Conservation (phyloP, 64 coral and sea anemone genomes). For the Anthopleura sola region DNA sequence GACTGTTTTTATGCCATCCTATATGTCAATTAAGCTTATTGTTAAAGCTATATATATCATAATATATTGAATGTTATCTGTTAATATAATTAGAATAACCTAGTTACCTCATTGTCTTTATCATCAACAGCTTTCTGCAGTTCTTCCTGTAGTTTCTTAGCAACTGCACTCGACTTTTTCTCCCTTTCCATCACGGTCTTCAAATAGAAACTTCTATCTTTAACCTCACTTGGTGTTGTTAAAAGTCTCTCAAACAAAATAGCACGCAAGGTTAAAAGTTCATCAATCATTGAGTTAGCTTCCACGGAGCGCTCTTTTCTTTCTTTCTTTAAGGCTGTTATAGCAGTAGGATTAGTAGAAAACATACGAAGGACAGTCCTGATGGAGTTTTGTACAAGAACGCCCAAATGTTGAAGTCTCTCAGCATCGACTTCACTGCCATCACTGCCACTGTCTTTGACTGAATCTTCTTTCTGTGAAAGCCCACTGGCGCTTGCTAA, state of each 20-base stretch:
- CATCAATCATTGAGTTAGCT: constrained; percentile 69
- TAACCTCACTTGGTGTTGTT: constrained; percentile 81
- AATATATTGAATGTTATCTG: no score
- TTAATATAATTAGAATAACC: background rate
- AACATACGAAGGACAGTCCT: constrained; percentile 80
- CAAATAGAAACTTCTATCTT: constrained; percentile 83
- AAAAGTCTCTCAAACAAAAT: constrained; percentile 84
- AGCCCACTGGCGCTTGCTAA: background rate
- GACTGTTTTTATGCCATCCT: no score
- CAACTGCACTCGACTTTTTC: constrained; percentile 77
- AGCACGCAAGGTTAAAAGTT: constrained; percentile 66
- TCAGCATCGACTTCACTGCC: constrained; percentile 6
- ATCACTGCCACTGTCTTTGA: background rate
- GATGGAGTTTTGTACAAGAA: constrained; percentile 69
- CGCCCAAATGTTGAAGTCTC: constrained; percentile 25
- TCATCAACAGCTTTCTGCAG: constrained; percentile 76
- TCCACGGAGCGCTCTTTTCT: constrained; percentile 72
- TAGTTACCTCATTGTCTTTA: constrained; percentile 88
- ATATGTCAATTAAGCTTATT: no score
- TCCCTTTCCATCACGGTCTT: constrained; percentile 72
- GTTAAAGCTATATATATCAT: no score
- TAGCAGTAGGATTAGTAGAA: constrained; percentile 78
- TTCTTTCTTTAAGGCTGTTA: constrained; percentile 67
- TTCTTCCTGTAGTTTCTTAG: constrained; percentile 76
- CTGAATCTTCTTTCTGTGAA: background rate